Evolutionary conservation across 2,888 invertebrate genomes (phyloP), one percentile per base, ranked within the genome.

Genomic region (Thecocarcelia acutangulata): DNA sequence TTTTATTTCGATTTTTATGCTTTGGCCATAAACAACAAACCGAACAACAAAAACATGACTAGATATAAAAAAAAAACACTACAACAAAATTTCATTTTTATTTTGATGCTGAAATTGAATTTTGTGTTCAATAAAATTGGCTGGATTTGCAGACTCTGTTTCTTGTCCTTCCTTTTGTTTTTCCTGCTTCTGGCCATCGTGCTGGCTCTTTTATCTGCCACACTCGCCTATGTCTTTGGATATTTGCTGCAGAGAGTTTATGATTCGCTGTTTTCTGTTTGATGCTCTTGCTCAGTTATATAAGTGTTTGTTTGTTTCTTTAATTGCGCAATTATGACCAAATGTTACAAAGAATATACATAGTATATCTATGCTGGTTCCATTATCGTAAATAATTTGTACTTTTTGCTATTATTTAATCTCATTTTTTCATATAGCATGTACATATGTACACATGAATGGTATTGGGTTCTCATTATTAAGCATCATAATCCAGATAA

Each of bases 271-370:
- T 40, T 70, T 5, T 19, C 33, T 37, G 56, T 37, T 59, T 42
- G 46, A 28, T 54, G 37, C 15, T 58, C n/a, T 56, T 46, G 66
- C 54, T 61, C 69, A 73, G 66, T 56, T 48, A 61, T 58, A 33
- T 75, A 52, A 68, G 66, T 40, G 56, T 77, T 83, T 76, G 61
- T 73, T 66, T 28, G 56, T 81, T 84, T 81, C 84, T 74, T 61
- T 78, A 79, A 75, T 83, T 79, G 84, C 72, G 66, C 85, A 85
- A 85, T 85, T 85, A 85, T 81, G 72, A 72, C 83, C 80, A 80
- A 84, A 84, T 84, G 84, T 74, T 84, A 84, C 84, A 85, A 85
- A 85, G 79, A 84, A 83, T 83, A 81, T 69, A 81, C n/a, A n/a
- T n/a, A n/a, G n/a, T n/a, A n/a, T n/a, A 80, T 85, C 84, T 85